These are phyloP conservation scores for Ictalurus punctatus DNA, from an alignment of 2,113 vertebrate genomes.

Conservation along the genomic window DNA sequence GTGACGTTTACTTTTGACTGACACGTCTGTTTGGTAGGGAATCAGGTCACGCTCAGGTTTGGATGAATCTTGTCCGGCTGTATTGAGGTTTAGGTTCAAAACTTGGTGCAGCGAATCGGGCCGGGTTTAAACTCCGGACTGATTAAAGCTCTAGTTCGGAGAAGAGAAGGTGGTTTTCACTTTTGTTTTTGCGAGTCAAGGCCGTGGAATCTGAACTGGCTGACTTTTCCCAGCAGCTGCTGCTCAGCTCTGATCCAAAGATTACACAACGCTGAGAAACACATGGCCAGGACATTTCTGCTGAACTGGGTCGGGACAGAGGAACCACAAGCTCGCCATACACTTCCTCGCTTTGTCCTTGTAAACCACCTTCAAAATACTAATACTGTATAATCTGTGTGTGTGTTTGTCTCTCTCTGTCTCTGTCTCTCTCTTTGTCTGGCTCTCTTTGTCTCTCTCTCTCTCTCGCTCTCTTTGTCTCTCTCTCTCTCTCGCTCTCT, in stretches of 20 bases:
- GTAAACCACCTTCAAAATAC: neutral
- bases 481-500: constrained; percentile 43
- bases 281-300: constrained; percentile 2
- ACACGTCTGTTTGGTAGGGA: neutral
- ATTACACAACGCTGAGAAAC: constrained; percentile 42
- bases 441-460: neutral
- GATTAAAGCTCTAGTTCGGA: neutral
- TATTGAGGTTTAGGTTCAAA: neutral
- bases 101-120: neutral
- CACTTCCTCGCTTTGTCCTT: neutral
- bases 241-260: constrained; percentile 46
- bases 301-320: neutral
- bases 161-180: constrained; percentile 33
- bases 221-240: constrained; percentile 57
- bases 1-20: neutral
- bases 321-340: neutral
- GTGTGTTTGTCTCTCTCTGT: constrained; percentile 8
- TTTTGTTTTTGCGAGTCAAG: constrained; percentile 49
- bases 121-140: too few relatives aligned
- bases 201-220: constrained; percentile 52
- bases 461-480: constrained; percentile 41
- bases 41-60: too few relatives aligned
- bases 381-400: neutral
- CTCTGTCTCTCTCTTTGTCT: constrained; percentile 22
- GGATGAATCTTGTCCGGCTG: neutral